These are phyloP conservation scores for Diaphora mendica DNA, from an alignment of 2,888 invertebrate genomes.

Conservation along the genomic window DNA sequence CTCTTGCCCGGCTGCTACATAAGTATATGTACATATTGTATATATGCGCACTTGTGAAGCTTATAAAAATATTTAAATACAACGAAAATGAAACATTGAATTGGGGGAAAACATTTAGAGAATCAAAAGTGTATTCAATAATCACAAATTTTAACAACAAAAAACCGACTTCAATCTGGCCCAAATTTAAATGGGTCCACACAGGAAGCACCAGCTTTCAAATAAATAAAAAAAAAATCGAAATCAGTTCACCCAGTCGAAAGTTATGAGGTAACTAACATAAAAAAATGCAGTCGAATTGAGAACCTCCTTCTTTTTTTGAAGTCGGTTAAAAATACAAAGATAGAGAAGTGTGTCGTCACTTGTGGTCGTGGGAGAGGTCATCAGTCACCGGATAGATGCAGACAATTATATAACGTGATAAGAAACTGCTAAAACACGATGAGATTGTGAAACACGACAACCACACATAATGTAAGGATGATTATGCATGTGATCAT, in stretches of 20 bases:
- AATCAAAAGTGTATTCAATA: background rate
- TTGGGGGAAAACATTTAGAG: background rate
- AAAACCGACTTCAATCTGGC: too few species aligned
- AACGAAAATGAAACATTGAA: background rate
- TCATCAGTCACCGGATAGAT: background rate
- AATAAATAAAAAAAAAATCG: too few species aligned
- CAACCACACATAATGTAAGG: background rate
- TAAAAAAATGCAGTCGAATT: too few species aligned
- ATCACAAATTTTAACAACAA: too few species aligned
- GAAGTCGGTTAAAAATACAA: background rate
- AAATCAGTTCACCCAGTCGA: too few species aligned
- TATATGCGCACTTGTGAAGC: background rate
- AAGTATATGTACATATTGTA: background rate
- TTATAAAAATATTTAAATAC: background rate
- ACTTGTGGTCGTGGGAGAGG: background rate
- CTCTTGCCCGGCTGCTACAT: background rate
- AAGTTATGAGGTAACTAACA: too few species aligned
- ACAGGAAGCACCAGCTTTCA: too few species aligned
- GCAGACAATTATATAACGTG: background rate
- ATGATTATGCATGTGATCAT: background rate
- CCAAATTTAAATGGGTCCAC: too few species aligned
- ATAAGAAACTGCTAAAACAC: background rate
- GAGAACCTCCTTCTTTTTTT: too few species aligned
- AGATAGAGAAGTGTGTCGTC: background rate
- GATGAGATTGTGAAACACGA: background rate